Evolutionary conservation across 1,140 invertebrate species (phyloP), one percentile per base, ranked within the genome.

Genomic region (Drosophila subobscura): DNA sequence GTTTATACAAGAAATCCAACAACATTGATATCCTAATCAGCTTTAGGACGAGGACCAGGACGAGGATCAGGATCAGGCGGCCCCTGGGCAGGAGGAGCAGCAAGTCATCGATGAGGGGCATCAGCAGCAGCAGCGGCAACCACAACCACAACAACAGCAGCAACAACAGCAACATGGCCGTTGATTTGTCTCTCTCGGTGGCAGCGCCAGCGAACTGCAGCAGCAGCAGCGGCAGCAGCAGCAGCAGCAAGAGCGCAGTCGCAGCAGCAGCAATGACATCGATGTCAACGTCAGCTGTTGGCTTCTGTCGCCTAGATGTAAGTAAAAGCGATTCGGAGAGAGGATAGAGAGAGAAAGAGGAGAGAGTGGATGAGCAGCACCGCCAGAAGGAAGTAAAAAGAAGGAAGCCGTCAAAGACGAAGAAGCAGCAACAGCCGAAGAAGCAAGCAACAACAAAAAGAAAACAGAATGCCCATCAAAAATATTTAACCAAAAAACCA

Each of bases 291-390:
- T 47, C 85, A 68, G 79, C 89, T 45, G 70, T 91, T 45, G 85
- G 89, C 59, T 75, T 89, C 44, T 91, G 73, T 84, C 89, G 89
- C 61, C 67, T 90, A 51, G 89, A 90, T 84, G 89, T 91, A 91
- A 91, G 89, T 91, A 90, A 79, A 53, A 37, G 45, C 37, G 10
- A 40, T 3, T 12, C 33, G 12, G 33, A 37, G 3, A 37, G 33
- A 37, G 10, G 10, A 37, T 37, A 37, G 33, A 20, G n/a, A 45
- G 16, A 23, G 5, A 41, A 51, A 20, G 49, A 37, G 42, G 0
- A 37, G 42, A 40, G 2, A 52, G 6, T 16, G 6, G 37, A 27
- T 33, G 25, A 16, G 14, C 14, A 5, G n/a, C 14, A 1, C 12
- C 7, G 44, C 4, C 3, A 3, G 49, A 33, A 4, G n/a, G 10